Conservation (phyloP, 2,888 invertebrate genomes). For the Pterobdella sp. region DNA sequence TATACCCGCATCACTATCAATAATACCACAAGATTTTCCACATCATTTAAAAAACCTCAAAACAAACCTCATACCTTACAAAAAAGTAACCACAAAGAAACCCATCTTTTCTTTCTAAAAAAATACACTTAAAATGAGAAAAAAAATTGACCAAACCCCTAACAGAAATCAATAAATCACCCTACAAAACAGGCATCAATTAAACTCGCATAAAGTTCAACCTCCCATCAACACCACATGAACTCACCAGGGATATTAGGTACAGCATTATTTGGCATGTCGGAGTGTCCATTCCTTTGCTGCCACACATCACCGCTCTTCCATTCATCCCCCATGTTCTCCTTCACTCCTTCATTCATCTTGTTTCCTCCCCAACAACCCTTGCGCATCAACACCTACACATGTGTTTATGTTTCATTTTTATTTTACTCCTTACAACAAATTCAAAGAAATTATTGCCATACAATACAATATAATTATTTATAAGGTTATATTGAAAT, state of each 20-base stretch:
- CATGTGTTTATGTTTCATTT: no score
- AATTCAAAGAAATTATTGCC: no score
- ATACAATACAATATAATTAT: no score
- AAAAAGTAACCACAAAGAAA: neutral
- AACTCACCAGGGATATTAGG: neutral
- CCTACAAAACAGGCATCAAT: neutral
- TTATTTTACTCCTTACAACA: no score
- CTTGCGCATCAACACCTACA: neutral
- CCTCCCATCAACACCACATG: neutral
- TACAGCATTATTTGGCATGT: neutral
- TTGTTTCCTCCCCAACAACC: slow-evolving; percentile 5
- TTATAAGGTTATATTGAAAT: no score
- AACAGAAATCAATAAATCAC: neutral
- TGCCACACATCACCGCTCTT: slow-evolving; percentile 25
- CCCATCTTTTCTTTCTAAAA: neutral
- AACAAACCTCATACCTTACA: no score
- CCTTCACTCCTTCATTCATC: neutral
- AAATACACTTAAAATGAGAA: no score
- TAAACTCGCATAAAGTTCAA: neutral
- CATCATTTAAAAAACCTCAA: no score
- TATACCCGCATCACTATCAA: no score
- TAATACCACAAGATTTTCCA: no score
- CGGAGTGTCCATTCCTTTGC: slow-evolving; percentile 25
- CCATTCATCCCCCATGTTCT: slow-evolving; percentile 1
- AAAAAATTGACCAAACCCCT: no score